Evolutionary conservation across 2,113 vertebrate species (phyloP).

Genomic region (Crypturellus undulatus): DNA sequence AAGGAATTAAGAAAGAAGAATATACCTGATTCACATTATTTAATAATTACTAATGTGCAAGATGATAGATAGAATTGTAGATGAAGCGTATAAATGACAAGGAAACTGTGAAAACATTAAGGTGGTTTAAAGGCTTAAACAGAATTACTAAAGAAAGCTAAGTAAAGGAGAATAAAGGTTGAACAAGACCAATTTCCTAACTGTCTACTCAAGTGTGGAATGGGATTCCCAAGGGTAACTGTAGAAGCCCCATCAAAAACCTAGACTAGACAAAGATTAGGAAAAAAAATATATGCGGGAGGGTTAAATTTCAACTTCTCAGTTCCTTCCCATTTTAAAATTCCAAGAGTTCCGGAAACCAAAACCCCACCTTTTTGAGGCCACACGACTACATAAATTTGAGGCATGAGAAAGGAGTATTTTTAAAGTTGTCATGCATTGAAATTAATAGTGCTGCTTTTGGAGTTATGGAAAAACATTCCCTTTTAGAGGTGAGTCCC

Average conservation of each 20-base stretch:
- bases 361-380: constrained; percentile 21
- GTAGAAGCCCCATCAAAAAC: constrained; percentile 34
- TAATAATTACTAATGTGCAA: background rate
- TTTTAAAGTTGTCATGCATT: background rate
- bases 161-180: constrained; percentile 7
- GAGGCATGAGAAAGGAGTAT: background rate
- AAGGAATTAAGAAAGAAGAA: background rate
- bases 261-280: constrained; percentile 44
- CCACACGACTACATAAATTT: constrained; percentile 10
- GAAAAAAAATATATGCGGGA: constrained; percentile 20
- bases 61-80: background rate
- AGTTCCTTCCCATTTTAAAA: constrained; percentile 24
- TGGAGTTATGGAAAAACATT: background rate
- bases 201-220: constrained; percentile 7
- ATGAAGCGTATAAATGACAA: background rate
- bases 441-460: background rate
- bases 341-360: background rate
- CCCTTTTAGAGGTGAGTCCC: background rate
- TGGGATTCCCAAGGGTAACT: constrained; percentile 8
- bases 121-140: background rate
- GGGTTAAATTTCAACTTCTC: constrained; percentile 23
- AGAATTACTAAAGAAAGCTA: background rate
- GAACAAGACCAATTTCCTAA: constrained; percentile 25
- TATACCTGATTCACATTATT: constrained; percentile 2
- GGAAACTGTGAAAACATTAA: constrained; percentile 8